Conservation (phyloP, 2,113 vertebrate species). For the Ciconia maguari region DNA sequence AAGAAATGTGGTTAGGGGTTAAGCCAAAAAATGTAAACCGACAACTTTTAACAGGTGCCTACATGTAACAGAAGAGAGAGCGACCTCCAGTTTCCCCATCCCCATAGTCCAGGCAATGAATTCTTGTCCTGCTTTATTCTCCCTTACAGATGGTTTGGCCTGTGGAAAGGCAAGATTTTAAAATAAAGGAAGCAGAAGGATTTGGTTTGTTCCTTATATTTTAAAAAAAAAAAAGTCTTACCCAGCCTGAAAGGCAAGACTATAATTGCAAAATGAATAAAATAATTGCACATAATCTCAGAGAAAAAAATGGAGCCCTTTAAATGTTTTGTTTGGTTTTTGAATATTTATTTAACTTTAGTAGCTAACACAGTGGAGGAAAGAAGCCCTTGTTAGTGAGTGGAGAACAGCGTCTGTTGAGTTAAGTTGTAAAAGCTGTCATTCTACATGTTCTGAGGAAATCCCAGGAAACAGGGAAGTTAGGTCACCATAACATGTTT, state of each 20-base stretch:
- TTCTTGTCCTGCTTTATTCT: not conserved
- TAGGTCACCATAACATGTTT: not conserved
- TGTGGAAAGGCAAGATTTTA: not conserved
- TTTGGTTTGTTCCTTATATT: not conserved
- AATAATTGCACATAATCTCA: not conserved
- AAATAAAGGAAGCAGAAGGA: not conserved
- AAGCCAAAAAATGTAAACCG: not conserved
- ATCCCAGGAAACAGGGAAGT: not conserved
- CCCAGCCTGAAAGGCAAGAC: not conserved
- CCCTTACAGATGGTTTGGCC: not conserved
- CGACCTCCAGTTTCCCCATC: not conserved
- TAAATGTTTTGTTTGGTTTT: not conserved
- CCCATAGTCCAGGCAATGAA: not conserved
- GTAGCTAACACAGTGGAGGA: not conserved
- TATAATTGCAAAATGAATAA: constrained; percentile 8
- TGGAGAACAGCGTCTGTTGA: not conserved
- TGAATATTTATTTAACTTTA: not conserved
- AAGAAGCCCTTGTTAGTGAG: not conserved
- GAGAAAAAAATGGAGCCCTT: not conserved
- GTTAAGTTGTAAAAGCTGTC: not conserved
- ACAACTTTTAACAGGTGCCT: not conserved
- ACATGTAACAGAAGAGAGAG: not conserved
- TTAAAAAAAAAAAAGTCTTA: not conserved
- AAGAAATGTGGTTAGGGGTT: not conserved
- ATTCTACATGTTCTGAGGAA: not conserved